Evolutionary conservation across 2,888 invertebrate species (phyloP).

Genomic region (Cotesia congregata): DNA sequence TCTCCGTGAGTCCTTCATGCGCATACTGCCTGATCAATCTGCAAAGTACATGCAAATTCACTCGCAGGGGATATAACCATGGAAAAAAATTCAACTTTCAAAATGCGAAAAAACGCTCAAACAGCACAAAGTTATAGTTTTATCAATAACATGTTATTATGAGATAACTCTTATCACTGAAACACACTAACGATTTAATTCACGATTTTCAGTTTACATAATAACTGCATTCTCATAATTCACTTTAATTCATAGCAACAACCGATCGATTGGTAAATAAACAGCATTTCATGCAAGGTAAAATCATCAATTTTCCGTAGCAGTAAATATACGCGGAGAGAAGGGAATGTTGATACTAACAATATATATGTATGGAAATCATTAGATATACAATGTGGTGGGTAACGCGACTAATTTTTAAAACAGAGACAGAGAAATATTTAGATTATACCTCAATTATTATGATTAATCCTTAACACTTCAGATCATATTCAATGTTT

Average conservation of each 20-base stretch:
- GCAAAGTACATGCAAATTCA: slow-evolving; percentile 61
- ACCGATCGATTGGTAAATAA: not conserved
- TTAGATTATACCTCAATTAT: too few relatives aligned
- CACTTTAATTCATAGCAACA: not conserved
- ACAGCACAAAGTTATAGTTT: not conserved
- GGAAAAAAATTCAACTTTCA: slow-evolving; percentile 45
- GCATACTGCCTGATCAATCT: slow-evolving; percentile 24
- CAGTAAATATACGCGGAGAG: not conserved
- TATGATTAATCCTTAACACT: too few relatives aligned
- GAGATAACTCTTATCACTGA: not conserved
- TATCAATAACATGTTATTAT: not conserved
- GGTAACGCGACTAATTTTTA: too few relatives aligned
- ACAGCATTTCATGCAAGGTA: not conserved
- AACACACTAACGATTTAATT: not conserved
- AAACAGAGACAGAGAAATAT: too few relatives aligned
- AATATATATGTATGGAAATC: too few relatives aligned
- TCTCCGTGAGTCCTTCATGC: slow-evolving; percentile 40
- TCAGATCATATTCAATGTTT: too few relatives aligned
- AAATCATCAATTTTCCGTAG: not conserved
- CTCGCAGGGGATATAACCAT: slow-evolving; percentile 57
- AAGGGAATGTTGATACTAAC: too few relatives aligned
- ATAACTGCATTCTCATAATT: not conserved
- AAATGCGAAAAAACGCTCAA: slow-evolving; percentile 35
- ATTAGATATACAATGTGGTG: too few relatives aligned
- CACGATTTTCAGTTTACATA: not conserved